Conservation (phyloP, 2,113 vertebrate genomes). For the Turdus rufiventris region DNA sequence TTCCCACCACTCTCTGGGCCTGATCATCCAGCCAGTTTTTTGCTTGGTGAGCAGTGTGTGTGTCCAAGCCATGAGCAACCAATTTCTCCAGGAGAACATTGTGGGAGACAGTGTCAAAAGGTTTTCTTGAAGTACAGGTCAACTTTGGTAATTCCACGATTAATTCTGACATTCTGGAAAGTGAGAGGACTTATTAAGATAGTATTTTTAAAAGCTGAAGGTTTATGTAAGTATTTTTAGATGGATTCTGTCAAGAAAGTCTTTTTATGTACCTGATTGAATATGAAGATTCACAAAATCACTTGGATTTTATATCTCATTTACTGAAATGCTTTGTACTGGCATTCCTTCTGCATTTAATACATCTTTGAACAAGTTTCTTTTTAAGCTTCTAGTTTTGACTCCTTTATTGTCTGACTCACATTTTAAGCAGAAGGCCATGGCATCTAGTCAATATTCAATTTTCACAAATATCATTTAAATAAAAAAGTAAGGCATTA, state of each 20-base stretch:
- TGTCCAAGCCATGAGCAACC: neutral
- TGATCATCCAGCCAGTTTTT: neutral
- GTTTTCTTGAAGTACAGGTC: neutral
- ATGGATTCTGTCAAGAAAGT: neutral
- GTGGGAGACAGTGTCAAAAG: neutral
- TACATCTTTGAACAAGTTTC: neutral
- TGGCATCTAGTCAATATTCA: fast-evolving
- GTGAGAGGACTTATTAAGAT: neutral
- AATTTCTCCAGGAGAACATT: neutral
- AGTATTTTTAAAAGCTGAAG: neutral
- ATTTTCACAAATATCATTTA: neutral
- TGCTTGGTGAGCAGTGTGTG: fast-evolving
- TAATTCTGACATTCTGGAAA: neutral
- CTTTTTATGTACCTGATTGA: neutral
- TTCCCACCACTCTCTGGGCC: neutral
- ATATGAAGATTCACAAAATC: neutral
- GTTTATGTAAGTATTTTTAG: neutral
- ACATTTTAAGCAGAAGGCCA: neutral
- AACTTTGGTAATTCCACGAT: neutral
- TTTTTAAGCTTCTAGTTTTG: neutral
- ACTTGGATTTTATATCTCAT: neutral
- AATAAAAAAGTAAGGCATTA: neutral
- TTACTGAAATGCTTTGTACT: neutral
- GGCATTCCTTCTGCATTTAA: neutral
- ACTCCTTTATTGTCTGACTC: neutral